These are phyloP conservation scores for Bugulina stolonifera DNA, from an alignment of 2,888 invertebrate species.

Conservation along the genomic window DNA sequence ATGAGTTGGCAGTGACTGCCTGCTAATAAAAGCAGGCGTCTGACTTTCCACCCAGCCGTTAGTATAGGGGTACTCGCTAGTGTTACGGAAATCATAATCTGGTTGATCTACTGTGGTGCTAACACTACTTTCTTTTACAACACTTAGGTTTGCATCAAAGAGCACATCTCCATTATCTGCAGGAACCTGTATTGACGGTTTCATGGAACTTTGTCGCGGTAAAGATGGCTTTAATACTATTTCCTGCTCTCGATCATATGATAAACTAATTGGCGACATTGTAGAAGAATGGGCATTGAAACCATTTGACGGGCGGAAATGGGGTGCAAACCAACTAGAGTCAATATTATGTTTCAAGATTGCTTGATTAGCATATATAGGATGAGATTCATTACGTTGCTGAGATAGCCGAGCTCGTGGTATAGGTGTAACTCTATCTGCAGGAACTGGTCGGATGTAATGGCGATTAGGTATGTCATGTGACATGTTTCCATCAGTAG, in stretches of 20 bases:
- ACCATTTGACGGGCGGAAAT: not conserved
- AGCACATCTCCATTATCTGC: not conserved
- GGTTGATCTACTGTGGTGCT: not conserved
- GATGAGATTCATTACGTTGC: conserved; percentile 1
- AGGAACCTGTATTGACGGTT: conserved; percentile 3
- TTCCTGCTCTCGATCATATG: conserved; percentile 24
- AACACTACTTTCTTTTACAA: not conserved
- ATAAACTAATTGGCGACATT: conserved; percentile 8
- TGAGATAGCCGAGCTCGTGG: not conserved
- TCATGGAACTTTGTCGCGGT: conserved; percentile 19
- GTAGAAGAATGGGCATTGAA: not conserved
- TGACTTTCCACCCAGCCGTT: conserved; percentile 25
- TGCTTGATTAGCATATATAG: conserved; percentile 19
- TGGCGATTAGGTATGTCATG: not conserved
- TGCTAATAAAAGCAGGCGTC: not conserved
- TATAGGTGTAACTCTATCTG: not conserved
- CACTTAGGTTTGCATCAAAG: conserved; percentile 4
- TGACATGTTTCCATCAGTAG: not conserved
- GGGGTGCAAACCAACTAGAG: conserved; percentile 22
- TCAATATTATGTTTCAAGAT: not conserved
- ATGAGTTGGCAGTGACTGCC: not conserved
- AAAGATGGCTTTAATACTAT: conserved; percentile 25
- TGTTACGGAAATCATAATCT: not conserved
- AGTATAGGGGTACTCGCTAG: conserved; percentile 18
- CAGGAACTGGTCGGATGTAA: not conserved